Evolutionary conservation across 2,888 invertebrate genomes (phyloP), one percentile per base, ranked within the genome.

Genomic region (Hoplodrina blanda): DNA sequence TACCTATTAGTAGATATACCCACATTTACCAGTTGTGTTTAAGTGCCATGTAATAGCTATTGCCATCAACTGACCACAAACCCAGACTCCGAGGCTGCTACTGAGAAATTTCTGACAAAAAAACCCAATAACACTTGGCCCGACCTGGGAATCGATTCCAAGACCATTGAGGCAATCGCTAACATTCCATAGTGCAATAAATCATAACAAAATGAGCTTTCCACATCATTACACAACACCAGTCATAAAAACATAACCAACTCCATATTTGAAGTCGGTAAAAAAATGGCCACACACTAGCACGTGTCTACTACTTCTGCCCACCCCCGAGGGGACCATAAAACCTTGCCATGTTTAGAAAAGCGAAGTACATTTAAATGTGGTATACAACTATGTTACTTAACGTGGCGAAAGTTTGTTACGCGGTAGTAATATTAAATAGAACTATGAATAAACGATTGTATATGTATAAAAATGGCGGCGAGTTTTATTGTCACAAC

Each of bases 341-440:
- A 73, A 62, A 52, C 50, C 53, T 11, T 44, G 25, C 76, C 74
- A 71, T 68, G 71, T 80, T 81, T 80, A 80, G 82, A 81, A 78
- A 81, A 74, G 56, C 62, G 33, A 41, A 65, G 44, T 59, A 74
- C 75, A 77, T 85, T 81, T 60, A 52, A 78, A 78, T 85, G 69
- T 80, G 33, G 53, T 30, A 17, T 44, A 65, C 60, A 63, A 56
- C 61, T 20, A 25, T 54, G 77, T 87, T 87, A 73, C 82, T 61
- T 73, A 84, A 87, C 71, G 25, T 53, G 76, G 82, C 78, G 87
- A 88, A 88, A 88, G 88, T 84, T 65, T 52, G 68, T 64, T 73
- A 77, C 81, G 82, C 65, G 69, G 62, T 63, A 53, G 66, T 69
- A 78, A 85, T 88, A 82, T 78, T 80, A 85, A 88, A 80, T 80